Evolutionary conservation across 2,797 vertebrate genomes (phyloP).

Genomic region (Anabas testudineus): DNA sequence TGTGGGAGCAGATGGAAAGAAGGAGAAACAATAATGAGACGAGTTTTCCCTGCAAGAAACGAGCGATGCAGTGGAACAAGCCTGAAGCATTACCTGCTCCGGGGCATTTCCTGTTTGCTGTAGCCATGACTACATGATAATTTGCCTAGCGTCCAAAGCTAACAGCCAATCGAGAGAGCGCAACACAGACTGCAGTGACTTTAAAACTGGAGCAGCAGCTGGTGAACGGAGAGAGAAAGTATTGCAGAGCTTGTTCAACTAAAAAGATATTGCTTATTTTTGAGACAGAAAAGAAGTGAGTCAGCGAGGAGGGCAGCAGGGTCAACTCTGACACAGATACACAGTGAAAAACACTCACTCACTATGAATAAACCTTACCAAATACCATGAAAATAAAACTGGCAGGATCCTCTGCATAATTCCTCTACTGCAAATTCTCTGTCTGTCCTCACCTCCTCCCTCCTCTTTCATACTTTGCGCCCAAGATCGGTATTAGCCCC

Average conservation of each 20-base stretch:
- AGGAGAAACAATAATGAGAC: slow-evolving; percentile 55
- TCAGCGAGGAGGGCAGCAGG: slow-evolving; percentile 30
- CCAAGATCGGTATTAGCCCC: slow-evolving; percentile 53
- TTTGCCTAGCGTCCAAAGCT: slow-evolving; percentile 64
- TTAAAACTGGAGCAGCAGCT: slow-evolving; percentile 75
- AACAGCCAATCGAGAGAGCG: slow-evolving; percentile 61
- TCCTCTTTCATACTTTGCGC: slow-evolving; percentile 41
- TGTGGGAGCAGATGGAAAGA: slow-evolving; percentile 69
- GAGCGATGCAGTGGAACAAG: slow-evolving; percentile 58
- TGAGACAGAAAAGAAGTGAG: slow-evolving; percentile 22
- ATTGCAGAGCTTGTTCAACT: slow-evolving; percentile 36
- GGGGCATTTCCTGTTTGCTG: slow-evolving; percentile 83
- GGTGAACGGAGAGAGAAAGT: slow-evolving; percentile 39
- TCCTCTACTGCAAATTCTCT: slow-evolving; percentile 25
- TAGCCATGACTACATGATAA: slow-evolving; percentile 76
- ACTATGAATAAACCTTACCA: slow-evolving; percentile 23
- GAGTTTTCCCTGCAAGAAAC: slow-evolving; percentile 45
- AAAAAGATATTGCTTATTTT: slow-evolving; percentile 10
- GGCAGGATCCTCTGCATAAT: slow-evolving; percentile 39
- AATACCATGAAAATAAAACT: slow-evolving; percentile 51
- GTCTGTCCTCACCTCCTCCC: not conserved
- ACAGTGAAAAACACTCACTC: slow-evolving; percentile 28
- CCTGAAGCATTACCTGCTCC: slow-evolving; percentile 74
- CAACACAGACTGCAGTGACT: slow-evolving; percentile 51
- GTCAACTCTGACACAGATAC: slow-evolving; percentile 40